Evolutionary conservation across 2,113 vertebrate species (phyloP), one percentile per base, ranked within the genome.

Genomic region (Chroicocephalus ridibundus): DNA sequence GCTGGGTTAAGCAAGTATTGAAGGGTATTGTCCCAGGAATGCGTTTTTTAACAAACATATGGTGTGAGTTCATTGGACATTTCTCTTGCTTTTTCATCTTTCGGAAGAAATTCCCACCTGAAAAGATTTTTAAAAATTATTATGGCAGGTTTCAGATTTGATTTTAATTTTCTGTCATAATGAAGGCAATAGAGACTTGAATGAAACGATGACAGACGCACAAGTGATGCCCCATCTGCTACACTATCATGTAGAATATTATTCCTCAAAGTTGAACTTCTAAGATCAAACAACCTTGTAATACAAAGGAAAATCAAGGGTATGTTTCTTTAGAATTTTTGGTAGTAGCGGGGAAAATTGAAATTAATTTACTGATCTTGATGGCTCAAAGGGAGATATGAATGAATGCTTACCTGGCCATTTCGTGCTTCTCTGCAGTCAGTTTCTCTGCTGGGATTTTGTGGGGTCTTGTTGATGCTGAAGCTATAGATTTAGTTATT

Each of bases 111-210:
- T 38, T 88, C 20, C 38, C 31, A 57, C 12, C 27, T 69, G 86
- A 83, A 94, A 89, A 95, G 36, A 38, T 13, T 83, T 75, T 82
- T 16, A 11, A 69, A 46, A 61, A 76, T 66, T 76, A 25, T 31
- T 62, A 86, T 52, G 79, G 47, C 79, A 90, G 60, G 7, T 47
- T 91, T 95, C 74, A 71, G 74, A 68, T 71, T 58, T 52, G 38
- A 51, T 96, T 96, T 96, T 96, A 74, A 91, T 92, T 92, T 57
- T 71, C 32, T 81, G 46, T 92, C 80, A 80, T 89, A 92, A 88
- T 46, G 65, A 55, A 97, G 66, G 22, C 78, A 79, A 36, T 36
- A 77, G 87, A 95, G 77, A 78, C 13, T 84, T 82, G 74, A 77
- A 68, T 90, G 70, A 96, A 94, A 82, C 61, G 5, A 65, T 82